A percentile compares a stretch with the other conserved stretches of the same genome.
phyloP scores from a whole-genome alignment of 35 echinoderm and acorn worm genomes.

The Heliocidaris tuberculata region DNA sequence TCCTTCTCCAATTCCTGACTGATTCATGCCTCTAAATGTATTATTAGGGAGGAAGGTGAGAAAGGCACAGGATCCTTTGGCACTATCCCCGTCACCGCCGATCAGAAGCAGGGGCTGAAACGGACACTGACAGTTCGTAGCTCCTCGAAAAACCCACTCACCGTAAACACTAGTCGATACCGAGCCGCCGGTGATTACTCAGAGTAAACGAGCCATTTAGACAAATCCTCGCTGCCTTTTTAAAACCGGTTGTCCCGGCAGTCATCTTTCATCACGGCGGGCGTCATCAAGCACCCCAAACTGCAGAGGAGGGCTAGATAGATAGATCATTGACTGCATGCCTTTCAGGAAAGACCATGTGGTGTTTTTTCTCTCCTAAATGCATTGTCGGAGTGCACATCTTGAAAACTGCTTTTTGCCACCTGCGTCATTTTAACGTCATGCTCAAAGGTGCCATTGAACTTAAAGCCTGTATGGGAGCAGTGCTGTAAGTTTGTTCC shows the following conservation, averaged over 20 bases:
- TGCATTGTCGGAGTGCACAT: neutral
- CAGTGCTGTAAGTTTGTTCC: neutral
- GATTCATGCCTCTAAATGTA: neutral
- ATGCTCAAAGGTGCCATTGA: neutral
- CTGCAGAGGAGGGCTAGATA: neutral
- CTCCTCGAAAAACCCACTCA: neutral
- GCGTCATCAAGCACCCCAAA: neutral
- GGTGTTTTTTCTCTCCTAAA: neutral
- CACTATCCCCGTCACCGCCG: neutral
- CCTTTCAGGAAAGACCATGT: neutral
- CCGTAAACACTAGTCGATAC: neutral
- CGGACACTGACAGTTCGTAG: neutral
- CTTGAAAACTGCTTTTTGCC: neutral
- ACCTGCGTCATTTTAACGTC: conserved; percentile 15
- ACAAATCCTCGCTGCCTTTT: neutral
- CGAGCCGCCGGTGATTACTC: neutral
- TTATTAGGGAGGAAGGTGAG: too few relatives aligned
- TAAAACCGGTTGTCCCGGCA: neutral
- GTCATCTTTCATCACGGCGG: neutral
- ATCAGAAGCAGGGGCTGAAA: neutral
- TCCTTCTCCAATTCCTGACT: neutral
- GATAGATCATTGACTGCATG: neutral
- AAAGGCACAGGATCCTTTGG: neutral
- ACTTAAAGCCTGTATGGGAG: too few relatives aligned
- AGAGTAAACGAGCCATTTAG: conserved; percentile 2